phyloP scores from a whole-genome alignment of 2,888 invertebrate species.

The Drosophila fungiperda region DNA sequence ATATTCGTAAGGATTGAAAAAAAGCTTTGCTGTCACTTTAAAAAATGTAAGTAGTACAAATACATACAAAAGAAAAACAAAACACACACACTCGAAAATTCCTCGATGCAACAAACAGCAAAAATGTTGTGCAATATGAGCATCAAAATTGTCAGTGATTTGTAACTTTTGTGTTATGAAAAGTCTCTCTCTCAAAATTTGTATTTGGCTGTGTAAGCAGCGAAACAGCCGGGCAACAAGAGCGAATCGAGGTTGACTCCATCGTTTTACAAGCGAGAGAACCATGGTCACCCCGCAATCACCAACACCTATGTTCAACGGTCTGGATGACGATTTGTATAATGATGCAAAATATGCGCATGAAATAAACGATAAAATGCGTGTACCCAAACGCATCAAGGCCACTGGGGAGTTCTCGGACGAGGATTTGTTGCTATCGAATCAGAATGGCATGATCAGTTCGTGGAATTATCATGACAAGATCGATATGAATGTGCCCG shows the following conservation, averaged over 20 bases:
- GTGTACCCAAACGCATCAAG: slow-evolving; percentile 91
- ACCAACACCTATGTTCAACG: slow-evolving; percentile 87
- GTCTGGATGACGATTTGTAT: slow-evolving; percentile 88
- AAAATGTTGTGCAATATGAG: slow-evolving; percentile 64
- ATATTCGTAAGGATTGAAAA: slow-evolving; percentile 41
- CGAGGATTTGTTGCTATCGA: slow-evolving; percentile 87
- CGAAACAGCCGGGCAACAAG: slow-evolving; percentile 16
- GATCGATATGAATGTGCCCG: slow-evolving; percentile 96
- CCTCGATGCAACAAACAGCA: slow-evolving; percentile 23
- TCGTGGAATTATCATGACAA: slow-evolving; percentile 90
- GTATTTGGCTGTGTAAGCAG: slow-evolving; percentile 30
- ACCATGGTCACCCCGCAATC: slow-evolving; percentile 88
- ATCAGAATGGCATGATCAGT: slow-evolving; percentile 87
- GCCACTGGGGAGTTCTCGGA: slow-evolving; percentile 90
- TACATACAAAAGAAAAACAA: slow-evolving; percentile 17
- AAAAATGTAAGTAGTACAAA: slow-evolving; percentile 68
- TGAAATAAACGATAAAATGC: slow-evolving; percentile 93
- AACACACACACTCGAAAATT: slow-evolving; percentile 12
- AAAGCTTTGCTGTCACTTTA: slow-evolving; percentile 64
- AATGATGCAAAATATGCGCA: slow-evolving; percentile 89
- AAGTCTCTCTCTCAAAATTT: slow-evolving; percentile 60
- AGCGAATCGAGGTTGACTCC: slow-evolving; percentile 1
- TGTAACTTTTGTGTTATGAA: slow-evolving; percentile 61
- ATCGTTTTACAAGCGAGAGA: background rate
- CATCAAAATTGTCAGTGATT: slow-evolving; percentile 59